Evolutionary conservation across 2,113 vertebrate species (phyloP).

Genomic region (Triplophysa dalaica): DNA sequence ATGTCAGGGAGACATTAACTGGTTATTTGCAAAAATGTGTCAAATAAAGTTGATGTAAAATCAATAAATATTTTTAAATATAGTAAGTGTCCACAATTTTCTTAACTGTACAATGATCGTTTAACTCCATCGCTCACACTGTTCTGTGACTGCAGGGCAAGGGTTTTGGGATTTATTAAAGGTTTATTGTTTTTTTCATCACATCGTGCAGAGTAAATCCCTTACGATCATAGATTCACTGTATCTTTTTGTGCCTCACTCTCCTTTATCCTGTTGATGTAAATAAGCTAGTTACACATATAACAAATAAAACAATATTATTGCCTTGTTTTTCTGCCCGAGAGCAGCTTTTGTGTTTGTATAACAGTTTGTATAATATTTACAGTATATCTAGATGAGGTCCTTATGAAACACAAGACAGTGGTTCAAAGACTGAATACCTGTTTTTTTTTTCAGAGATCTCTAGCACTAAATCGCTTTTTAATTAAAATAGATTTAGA

Average conservation of each 20-base stretch:
- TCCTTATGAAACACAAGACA: neutral
- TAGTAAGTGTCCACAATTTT: too few species aligned
- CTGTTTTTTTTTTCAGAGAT: constrained; percentile 27
- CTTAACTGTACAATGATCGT: too few species aligned
- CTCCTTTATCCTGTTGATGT: neutral
- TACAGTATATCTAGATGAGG: constrained; percentile 7
- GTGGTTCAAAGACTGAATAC: constrained; percentile 1
- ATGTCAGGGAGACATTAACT: too few species aligned
- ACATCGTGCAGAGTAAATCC: too few species aligned
- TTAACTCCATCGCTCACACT: too few species aligned
- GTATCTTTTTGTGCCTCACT: neutral
- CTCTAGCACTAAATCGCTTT: constrained; percentile 16
- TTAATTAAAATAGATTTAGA: constrained; percentile 40
- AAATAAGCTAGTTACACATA: neutral
- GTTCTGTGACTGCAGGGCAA: too few species aligned
- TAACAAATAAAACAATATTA: neutral
- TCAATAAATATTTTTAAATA: too few species aligned
- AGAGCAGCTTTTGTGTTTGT: neutral
- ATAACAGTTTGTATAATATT: too few species aligned
- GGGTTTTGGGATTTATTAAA: too few species aligned
- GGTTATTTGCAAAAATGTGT: too few species aligned
- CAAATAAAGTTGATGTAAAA: too few species aligned
- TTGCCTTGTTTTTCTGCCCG: neutral
- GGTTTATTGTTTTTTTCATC: too few species aligned
- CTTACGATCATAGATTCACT: neutral